Percentiles rank a stretch among this genome's conserved stretches.
phyloP scores from a whole-genome alignment of 2,797 vertebrate genomes.

The Chrysocyon brachyurus region DNA sequence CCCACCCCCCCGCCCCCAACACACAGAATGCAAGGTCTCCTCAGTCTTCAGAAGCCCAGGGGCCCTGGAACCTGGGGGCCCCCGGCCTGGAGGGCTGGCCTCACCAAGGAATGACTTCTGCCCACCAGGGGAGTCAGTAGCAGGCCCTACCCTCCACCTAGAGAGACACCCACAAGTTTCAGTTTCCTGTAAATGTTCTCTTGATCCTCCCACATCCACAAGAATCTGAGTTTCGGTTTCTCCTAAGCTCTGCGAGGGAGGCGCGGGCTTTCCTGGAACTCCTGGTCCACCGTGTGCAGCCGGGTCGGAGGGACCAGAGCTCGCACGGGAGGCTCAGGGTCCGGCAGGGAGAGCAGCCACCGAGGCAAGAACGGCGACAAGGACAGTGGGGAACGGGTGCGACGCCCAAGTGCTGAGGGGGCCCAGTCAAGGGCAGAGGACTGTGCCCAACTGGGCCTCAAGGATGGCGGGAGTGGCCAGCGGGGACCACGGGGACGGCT shows the following conservation, averaged over 20 bases:
- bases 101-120: neutral
- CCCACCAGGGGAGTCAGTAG: fast-evolving
- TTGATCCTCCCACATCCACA: neutral
- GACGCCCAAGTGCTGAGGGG: neutral
- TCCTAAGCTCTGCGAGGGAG: neutral
- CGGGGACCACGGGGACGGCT: too few species aligned
- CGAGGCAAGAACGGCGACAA: neutral
- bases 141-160: neutral
- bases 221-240: neutral
- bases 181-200: neutral
- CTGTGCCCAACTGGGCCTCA: neutral
- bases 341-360: neutral
- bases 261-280: neutral
- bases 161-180: neutral
- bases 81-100: neutral
- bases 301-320: fast-evolving
- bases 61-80: neutral
- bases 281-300: fast-evolving
- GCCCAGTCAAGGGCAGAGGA: neutral
- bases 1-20: too few species aligned
- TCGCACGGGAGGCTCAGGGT: fast-evolving
- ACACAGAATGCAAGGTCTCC: neutral
- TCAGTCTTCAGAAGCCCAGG: neutral
- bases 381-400: fast-evolving
- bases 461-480: neutral